Evolutionary conservation across 2,797 vertebrate species (phyloP).

Genomic region (Arremon aurantiirostris): DNA sequence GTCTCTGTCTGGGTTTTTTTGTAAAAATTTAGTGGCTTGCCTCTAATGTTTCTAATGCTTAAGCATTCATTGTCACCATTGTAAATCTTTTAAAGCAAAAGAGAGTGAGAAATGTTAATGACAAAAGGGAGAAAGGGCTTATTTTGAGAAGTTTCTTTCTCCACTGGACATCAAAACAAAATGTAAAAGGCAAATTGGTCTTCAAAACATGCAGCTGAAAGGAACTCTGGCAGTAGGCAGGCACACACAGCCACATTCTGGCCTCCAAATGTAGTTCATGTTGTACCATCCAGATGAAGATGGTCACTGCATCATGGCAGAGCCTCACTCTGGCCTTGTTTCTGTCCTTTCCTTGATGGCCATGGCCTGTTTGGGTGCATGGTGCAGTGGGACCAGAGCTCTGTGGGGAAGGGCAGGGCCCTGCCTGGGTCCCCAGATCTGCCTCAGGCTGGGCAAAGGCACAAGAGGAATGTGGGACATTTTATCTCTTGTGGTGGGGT

Average conservation of each 20-base stretch:
- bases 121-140: not conserved
- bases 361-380: fast-evolving
- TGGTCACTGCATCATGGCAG: not conserved
- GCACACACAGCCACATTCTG: not conserved
- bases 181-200: not conserved
- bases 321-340: not conserved
- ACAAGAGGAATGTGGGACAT: not conserved
- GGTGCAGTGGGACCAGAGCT: not conserved
- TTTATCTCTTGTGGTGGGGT: not conserved
- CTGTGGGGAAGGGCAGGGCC: not conserved
- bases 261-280: not conserved
- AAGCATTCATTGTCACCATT: not conserved
- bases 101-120: not conserved
- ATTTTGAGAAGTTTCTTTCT: not conserved
- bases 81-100: not conserved
- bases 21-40: not conserved
- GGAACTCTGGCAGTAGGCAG: not conserved
- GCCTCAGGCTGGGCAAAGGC: fast-evolving
- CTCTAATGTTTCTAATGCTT: not conserved
- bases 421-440: not conserved
- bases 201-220: not conserved
- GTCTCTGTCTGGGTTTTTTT: not conserved
- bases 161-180: not conserved
- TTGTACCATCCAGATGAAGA: not conserved
- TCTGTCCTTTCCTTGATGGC: not conserved